Conservation (phyloP, 2,113 vertebrate species). For the Trichechus manatus region DNA sequence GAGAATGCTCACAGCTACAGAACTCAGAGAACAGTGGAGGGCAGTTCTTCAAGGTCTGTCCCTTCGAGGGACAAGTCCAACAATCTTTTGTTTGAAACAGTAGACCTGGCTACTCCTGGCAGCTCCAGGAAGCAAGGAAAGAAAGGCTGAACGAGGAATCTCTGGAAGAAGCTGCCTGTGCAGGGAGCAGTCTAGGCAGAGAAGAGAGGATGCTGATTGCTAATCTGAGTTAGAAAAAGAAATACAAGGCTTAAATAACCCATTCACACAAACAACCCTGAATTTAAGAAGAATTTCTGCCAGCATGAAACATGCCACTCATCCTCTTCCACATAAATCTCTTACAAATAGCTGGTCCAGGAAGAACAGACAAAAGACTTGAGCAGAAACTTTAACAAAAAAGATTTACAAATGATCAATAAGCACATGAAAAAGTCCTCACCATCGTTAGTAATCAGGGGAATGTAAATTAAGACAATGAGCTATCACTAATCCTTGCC, state of each 20-base stretch:
- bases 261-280: not conserved
- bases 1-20: not conserved
- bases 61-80: not conserved
- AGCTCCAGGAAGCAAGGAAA: not conserved
- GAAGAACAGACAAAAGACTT: not conserved
- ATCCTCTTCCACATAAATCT: not conserved
- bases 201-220: not conserved
- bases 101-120: not conserved
- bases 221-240: not conserved
- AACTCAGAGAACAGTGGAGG: not conserved
- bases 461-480: not conserved
- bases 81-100: not conserved
- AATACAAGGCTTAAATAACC: not conserved
- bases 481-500: not conserved
- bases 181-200: not conserved
- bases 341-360: not conserved
- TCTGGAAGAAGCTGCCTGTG: not conserved
- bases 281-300: not conserved
- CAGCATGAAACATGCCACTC: not conserved
- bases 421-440: not conserved
- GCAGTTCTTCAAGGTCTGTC: not conserved
- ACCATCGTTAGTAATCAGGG: not conserved
- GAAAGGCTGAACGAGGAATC: not conserved
- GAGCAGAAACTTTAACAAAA: not conserved
- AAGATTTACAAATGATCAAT: not conserved